Evolutionary conservation across 2,888 invertebrate genomes (phyloP).

Genomic region (Blastobasis adustella): DNA sequence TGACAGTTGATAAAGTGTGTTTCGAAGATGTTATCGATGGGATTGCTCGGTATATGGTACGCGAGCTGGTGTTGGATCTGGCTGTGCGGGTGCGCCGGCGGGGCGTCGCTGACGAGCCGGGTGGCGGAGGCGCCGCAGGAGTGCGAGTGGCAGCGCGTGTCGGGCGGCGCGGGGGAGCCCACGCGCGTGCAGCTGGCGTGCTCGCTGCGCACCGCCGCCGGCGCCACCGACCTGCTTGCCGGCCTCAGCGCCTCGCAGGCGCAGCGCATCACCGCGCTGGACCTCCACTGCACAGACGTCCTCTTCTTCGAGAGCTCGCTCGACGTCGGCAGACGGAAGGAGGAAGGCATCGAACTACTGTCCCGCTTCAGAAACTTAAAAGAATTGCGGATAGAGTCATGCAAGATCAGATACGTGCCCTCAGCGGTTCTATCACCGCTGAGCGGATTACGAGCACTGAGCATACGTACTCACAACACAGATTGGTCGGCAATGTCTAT

Average conservation of each 20-base stretch:
- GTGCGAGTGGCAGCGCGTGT: slow-evolving; percentile 81
- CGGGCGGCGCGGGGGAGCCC: slow-evolving; percentile 69
- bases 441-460: slow-evolving; percentile 78
- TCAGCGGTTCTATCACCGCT: slow-evolving; percentile 80
- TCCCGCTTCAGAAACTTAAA: slow-evolving; percentile 78
- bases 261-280: slow-evolving; percentile 80
- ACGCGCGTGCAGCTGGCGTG: slow-evolving; percentile 77
- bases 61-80: slow-evolving; percentile 50
- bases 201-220: slow-evolving; percentile 79
- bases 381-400: slow-evolving; percentile 82
- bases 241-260: slow-evolving; percentile 78
- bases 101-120: slow-evolving; percentile 65
- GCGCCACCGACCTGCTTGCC: slow-evolving; percentile 78
- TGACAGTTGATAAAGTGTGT: slow-evolving; percentile 66
- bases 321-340: slow-evolving; percentile 72
- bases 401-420: slow-evolving; percentile 84
- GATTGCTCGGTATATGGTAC: slow-evolving; percentile 48
- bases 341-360: slow-evolving; percentile 73
- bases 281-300: slow-evolving; percentile 82
- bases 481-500: slow-evolving; percentile 88
- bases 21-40: slow-evolving; percentile 62
- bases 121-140: slow-evolving; percentile 80
- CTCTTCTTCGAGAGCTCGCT: slow-evolving; percentile 83
- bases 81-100: slow-evolving; percentile 50
- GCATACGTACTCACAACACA: slow-evolving; percentile 83